Conservation (phyloP, 1,140 invertebrate genomes). For the Episyrphus balteatus region DNA sequence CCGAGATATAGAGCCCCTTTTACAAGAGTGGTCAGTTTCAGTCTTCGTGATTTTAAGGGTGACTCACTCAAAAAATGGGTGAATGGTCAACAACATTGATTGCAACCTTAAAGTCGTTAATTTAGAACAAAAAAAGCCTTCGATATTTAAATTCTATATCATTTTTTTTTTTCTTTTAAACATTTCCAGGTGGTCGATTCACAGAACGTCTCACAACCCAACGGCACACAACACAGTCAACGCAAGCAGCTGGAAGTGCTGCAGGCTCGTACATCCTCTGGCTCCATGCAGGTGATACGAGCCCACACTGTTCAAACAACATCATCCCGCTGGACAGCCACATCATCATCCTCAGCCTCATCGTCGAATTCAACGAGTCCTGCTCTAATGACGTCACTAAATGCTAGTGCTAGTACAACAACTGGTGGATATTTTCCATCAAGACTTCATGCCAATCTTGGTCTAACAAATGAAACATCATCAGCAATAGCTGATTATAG, state of each 20-base stretch:
- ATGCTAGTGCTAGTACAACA: slow-evolving; percentile 6
- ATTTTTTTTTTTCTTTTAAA: slow-evolving; percentile 4
- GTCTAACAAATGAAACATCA: background rate
- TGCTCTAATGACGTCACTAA: background rate
- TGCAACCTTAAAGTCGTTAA: background rate
- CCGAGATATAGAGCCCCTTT: no score
- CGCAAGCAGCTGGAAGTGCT: slow-evolving; percentile 43
- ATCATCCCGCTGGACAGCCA: slow-evolving; percentile 39
- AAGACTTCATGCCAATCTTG: background rate
- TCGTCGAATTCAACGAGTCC: slow-evolving; percentile 3
- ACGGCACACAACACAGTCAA: slow-evolving; percentile 39
- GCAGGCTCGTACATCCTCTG: slow-evolving; percentile 38
- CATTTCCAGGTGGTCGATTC: slow-evolving; percentile 33
- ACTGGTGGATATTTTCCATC: slow-evolving; percentile 7
- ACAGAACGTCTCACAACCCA: slow-evolving; percentile 36
- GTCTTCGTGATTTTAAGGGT: background rate
- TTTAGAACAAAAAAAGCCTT: background rate
- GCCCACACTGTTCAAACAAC: slow-evolving; percentile 39
- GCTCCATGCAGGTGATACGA: slow-evolving; percentile 42
- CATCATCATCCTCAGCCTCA: slow-evolving; percentile 23
- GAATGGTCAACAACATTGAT: background rate
- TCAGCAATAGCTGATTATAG: background rate
- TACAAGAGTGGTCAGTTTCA: no score
- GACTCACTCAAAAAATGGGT: background rate
- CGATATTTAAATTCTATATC: slow-evolving; percentile 3